Percentiles rank a stretch among this genome's conserved stretches.
These are phyloP conservation scores for Neopelma chrysocephalum DNA, from an alignment of 2,797 vertebrate genomes.

Conservation along the genomic window DNA sequence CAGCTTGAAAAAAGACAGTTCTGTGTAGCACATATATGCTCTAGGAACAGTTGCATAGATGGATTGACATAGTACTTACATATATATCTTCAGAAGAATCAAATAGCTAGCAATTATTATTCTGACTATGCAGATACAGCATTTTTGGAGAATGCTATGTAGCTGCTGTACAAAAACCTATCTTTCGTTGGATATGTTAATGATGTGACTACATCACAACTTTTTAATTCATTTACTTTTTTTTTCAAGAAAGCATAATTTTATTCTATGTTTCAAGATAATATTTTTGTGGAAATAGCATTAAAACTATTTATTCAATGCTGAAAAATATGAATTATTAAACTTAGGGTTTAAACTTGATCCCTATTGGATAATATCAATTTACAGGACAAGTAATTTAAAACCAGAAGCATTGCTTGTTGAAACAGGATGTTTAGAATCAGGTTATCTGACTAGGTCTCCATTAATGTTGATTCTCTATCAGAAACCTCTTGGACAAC, in stretches of 20 bases:
- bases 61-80: background rate
- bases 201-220: background rate
- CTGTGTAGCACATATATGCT: background rate
- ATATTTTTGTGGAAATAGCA: background rate
- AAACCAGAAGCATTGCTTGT: background rate
- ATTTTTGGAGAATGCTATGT: background rate
- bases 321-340: background rate
- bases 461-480: background rate
- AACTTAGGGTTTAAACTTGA: background rate
- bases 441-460: background rate
- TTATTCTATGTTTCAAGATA: background rate
- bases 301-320: background rate
- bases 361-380: background rate
- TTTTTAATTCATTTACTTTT: background rate
- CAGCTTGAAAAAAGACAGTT: background rate
- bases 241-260: background rate
- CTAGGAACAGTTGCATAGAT: background rate
- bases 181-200: background rate
- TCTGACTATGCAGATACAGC: background rate
- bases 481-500: background rate
- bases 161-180: background rate
- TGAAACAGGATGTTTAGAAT: background rate
- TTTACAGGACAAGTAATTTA: background rate
- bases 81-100: background rate
- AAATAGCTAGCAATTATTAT: background rate